These are phyloP conservation scores for Meteorus sp. DNA, from an alignment of 1,140 invertebrate genomes.

Conservation along the genomic window DNA sequence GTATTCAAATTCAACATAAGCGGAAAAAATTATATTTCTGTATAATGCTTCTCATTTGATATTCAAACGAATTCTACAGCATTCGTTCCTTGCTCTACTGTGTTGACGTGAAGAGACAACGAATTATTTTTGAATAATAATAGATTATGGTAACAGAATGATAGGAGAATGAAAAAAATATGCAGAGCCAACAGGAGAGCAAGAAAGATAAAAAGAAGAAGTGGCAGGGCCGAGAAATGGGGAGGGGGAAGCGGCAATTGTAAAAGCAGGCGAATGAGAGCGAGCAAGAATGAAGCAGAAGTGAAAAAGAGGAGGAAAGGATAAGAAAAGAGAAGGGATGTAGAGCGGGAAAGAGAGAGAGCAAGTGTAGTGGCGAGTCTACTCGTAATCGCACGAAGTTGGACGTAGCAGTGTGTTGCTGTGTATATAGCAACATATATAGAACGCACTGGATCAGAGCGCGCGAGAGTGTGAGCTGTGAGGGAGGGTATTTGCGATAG, in stretches of 20 bases:
- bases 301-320: neutral
- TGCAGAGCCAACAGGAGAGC: neutral
- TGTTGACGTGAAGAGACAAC: too few species aligned
- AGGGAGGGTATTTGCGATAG: conserved; percentile 24
- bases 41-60: too few species aligned
- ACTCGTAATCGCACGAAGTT: too few species aligned
- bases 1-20: too few species aligned
- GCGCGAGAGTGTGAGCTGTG: neutral
- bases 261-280: neutral
- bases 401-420: conserved; percentile 10
- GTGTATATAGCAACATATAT: too few species aligned
- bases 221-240: neutral
- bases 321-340: neutral
- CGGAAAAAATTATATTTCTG: too few species aligned
- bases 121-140: conserved; percentile 1
- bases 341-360: neutral
- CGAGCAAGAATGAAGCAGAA: too few species aligned
- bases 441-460: neutral
- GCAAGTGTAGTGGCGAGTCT: too few species aligned
- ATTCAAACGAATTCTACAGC: too few species aligned
- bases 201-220: neutral
- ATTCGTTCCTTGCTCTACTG: too few species aligned
- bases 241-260: neutral
- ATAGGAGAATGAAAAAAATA: neutral
- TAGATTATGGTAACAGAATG: too few species aligned